Percentiles rank a stretch among this genome's conserved stretches.
Evolutionary conservation across 2,888 invertebrate species (phyloP).

Genomic region (Halocaridina rubra): DNA sequence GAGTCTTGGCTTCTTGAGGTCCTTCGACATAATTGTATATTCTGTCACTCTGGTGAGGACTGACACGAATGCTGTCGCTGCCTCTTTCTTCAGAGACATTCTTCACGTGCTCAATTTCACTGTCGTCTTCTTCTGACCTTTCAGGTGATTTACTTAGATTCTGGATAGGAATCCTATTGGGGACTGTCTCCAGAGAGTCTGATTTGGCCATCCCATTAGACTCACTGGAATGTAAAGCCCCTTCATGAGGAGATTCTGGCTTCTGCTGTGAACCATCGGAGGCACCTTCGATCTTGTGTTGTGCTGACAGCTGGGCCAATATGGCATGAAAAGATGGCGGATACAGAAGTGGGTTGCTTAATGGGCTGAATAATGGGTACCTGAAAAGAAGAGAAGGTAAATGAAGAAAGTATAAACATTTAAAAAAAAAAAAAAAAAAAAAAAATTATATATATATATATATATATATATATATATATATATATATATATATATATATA

Average conservation of each 20-base stretch:
- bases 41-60: not conserved
- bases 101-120: too few species aligned
- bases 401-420: too few species aligned
- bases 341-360: conserved; percentile 52
- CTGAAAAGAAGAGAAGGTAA: conserved; percentile 12
- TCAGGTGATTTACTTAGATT: not conserved
- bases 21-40: too few species aligned
- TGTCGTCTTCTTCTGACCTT: not conserved
- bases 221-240: not conserved
- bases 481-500: too few species aligned
- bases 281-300: conserved; percentile 32
- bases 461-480: too few species aligned
- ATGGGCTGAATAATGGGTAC: conserved; percentile 47
- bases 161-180: not conserved
- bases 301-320: conserved; percentile 48
- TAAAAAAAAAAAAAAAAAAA: too few species aligned
- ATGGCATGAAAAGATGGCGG: conserved; percentile 57
- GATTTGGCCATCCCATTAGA: not conserved
- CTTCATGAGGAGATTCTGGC: not conserved
- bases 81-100: not conserved
- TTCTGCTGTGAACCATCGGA: not conserved
- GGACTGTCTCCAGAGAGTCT: not conserved
- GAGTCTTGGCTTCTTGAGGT: not conserved
- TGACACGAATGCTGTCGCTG: not conserved
- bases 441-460: too few species aligned